Percentiles rank a stretch among this genome's conserved stretches.
Conservation (phyloP, 2,888 invertebrate species). For the Selenia dentaria region DNA sequence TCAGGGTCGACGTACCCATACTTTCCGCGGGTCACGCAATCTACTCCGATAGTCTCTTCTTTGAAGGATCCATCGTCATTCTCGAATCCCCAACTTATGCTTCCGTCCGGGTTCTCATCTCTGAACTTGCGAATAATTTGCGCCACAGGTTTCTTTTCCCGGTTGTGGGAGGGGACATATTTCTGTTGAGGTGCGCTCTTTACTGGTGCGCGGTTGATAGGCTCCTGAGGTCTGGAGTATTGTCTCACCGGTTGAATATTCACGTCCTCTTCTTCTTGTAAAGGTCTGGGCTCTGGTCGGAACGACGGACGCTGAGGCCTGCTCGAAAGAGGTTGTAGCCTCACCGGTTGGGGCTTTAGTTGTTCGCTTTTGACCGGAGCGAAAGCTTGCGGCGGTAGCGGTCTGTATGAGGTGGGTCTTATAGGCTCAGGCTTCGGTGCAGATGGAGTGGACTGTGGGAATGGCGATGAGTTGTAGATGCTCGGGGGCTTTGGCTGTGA, state of each 20-base stretch:
- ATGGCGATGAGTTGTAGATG: conserved; percentile 70
- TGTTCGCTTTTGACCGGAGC: conserved; percentile 69
- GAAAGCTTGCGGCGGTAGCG: conserved; percentile 67
- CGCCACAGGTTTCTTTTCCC: conserved; percentile 88
- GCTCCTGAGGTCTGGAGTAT: conserved; percentile 72
- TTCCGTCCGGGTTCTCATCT: conserved; percentile 92
- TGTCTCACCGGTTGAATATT: conserved; percentile 75
- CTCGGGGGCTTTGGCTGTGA: conserved; percentile 76
- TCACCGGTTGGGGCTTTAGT: conserved; percentile 66
- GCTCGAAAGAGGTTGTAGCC: conserved; percentile 74
- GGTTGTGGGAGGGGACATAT: conserved; percentile 62
- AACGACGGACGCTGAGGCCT: conserved; percentile 81
- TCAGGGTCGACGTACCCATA: conserved; percentile 95
- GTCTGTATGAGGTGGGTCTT: conserved; percentile 75
- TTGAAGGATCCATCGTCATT: conserved; percentile 95
- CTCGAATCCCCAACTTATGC: conserved; percentile 95
- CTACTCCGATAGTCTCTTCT: conserved; percentile 92
- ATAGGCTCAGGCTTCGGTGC: conserved; percentile 66
- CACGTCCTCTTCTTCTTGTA: conserved; percentile 72
- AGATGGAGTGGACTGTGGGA: conserved; percentile 69
- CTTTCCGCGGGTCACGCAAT: conserved; percentile 90
- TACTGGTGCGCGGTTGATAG: conserved; percentile 62
- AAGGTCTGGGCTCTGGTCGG: conserved; percentile 76
- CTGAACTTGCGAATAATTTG: conserved; percentile 89
- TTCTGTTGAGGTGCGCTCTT: conserved; percentile 64